phyloP scores from a whole-genome alignment of 2,888 invertebrate species.

The Vandiemenella viatica region DNA sequence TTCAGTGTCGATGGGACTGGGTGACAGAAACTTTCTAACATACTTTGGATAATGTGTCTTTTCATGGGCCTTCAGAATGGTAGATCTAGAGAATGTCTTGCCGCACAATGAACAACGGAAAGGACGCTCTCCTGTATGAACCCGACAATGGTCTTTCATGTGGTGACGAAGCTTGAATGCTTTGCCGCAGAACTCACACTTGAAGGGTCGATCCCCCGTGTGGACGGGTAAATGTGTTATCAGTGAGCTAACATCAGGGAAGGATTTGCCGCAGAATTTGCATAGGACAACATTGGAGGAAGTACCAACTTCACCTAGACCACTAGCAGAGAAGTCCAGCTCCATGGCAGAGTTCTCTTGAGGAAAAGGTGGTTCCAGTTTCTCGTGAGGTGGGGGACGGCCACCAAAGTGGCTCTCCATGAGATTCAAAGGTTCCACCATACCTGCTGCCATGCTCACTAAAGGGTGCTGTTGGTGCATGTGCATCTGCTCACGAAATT shows the following conservation, averaged over 20 bases:
- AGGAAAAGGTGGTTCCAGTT: slow-evolving; percentile 16
- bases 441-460: slow-evolving; percentile 19
- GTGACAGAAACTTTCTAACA: slow-evolving; percentile 76
- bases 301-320: slow-evolving; percentile 22
- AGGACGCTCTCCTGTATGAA: slow-evolving; percentile 80
- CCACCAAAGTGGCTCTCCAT: slow-evolving; percentile 23
- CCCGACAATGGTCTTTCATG: slow-evolving; percentile 89
- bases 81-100: slow-evolving; percentile 80
- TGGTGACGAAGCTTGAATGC: slow-evolving; percentile 84
- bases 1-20: slow-evolving; percentile 70
- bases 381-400: slow-evolving; percentile 15
- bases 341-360: slow-evolving; percentile 14
- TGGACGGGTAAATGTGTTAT: slow-evolving; percentile 79
- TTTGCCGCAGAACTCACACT: slow-evolving; percentile 87
- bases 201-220: slow-evolving; percentile 80
- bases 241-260: slow-evolving; percentile 76
- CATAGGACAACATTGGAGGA: slow-evolving; percentile 52
- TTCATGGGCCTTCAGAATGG: slow-evolving; percentile 82
- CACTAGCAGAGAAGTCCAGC: slow-evolving; percentile 27
- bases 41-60: slow-evolving; percentile 87
- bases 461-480: slow-evolving; percentile 35
- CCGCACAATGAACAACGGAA: slow-evolving; percentile 80
- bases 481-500: slow-evolving; percentile 61
- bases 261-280: slow-evolving; percentile 86
- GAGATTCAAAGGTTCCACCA: slow-evolving; percentile 22